Percentiles rank a stretch among this genome's conserved stretches.
These are phyloP conservation scores for Andrena praecox DNA, from an alignment of 2,888 invertebrate genomes.

Conservation along the genomic window DNA sequence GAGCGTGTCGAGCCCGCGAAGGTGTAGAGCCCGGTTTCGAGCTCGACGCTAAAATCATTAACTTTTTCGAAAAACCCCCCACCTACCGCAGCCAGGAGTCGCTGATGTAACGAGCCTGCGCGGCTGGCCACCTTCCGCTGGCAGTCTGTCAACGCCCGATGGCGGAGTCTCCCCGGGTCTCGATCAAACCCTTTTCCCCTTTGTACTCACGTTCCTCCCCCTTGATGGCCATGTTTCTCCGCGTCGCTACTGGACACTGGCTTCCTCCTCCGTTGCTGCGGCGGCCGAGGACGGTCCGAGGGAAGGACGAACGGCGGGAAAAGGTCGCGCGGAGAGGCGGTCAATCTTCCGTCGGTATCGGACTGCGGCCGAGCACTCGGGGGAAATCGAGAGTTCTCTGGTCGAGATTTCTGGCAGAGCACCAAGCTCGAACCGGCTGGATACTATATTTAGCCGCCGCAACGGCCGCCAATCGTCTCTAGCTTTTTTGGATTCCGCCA, in stretches of 20 bases:
- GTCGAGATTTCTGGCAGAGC: constrained; percentile 75
- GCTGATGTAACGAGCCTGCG: constrained; percentile 44
- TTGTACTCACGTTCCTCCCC: constrained; percentile 84
- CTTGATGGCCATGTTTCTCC: constrained; percentile 80
- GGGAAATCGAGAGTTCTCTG: constrained; percentile 49
- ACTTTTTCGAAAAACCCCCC: constrained; percentile 30
- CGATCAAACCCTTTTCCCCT: constrained; percentile 24
- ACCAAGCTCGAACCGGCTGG: constrained; percentile 82
- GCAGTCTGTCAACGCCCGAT: constrained; percentile 50
- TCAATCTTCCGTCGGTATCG: constrained; percentile 21
- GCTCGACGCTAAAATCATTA: constrained; percentile 28
- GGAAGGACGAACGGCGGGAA: not conserved
- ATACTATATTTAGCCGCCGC: constrained; percentile 81
- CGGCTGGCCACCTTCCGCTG: constrained; percentile 18
- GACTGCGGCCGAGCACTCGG: constrained; percentile 44
- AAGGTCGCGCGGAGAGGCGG: constrained; percentile 7
- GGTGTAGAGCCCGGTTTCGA: constrained; percentile 7
- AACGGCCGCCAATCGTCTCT: constrained; percentile 60
- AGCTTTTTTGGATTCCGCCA: constrained; percentile 56
- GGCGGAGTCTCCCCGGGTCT: not conserved
- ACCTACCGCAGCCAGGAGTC: not conserved
- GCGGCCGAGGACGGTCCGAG: constrained; percentile 14
- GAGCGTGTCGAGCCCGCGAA: not conserved
- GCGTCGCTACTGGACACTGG: constrained; percentile 7
- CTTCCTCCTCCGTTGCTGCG: not conserved